Percentiles rank a stretch among this genome's conserved stretches.
These are phyloP conservation scores for Plusia festucae DNA, from an alignment of 2,888 invertebrate genomes.

Conservation along the genomic window DNA sequence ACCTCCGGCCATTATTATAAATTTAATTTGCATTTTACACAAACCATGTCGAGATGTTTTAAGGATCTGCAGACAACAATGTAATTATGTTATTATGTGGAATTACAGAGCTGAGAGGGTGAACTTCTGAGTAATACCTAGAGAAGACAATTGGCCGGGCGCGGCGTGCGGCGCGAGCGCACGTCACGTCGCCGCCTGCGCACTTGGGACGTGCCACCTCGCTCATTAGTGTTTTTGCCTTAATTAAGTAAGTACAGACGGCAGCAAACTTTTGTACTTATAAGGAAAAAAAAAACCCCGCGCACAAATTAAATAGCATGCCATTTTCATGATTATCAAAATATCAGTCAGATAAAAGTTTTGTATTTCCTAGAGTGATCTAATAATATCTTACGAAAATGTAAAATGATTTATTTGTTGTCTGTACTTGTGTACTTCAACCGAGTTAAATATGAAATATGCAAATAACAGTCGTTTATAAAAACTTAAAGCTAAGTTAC, in stretches of 20 bases:
- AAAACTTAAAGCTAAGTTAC: constrained; percentile 20
- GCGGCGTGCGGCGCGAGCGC: constrained; percentile 40
- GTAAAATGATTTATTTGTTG: background rate
- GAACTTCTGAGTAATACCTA: constrained; percentile 54
- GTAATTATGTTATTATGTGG: constrained; percentile 68
- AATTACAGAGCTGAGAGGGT: constrained; percentile 58
- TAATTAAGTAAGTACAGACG: constrained; percentile 34
- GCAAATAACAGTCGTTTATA: constrained; percentile 34
- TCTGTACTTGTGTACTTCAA: constrained; percentile 17
- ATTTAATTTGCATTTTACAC: constrained; percentile 67
- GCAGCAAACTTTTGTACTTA: background rate
- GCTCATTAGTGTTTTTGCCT: constrained; percentile 52
- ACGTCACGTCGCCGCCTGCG: constrained; percentile 40
- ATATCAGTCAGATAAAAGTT: background rate
- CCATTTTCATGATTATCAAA: background rate
- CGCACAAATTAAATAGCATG: background rate
- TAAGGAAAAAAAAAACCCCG: background rate
- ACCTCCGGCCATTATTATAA: constrained; percentile 40
- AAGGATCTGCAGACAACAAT: constrained; percentile 43
- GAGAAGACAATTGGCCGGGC: constrained; percentile 37
- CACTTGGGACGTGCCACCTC: constrained; percentile 39
- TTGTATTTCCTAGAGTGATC: background rate
- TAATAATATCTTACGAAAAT: background rate
- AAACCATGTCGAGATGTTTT: constrained; percentile 52
- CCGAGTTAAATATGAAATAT: constrained; percentile 46